Percentiles rank a stretch among this genome's conserved stretches.
Evolutionary conservation across 2,797 vertebrate species (phyloP).

Genomic region (Mormyrus proboscirostris): DNA sequence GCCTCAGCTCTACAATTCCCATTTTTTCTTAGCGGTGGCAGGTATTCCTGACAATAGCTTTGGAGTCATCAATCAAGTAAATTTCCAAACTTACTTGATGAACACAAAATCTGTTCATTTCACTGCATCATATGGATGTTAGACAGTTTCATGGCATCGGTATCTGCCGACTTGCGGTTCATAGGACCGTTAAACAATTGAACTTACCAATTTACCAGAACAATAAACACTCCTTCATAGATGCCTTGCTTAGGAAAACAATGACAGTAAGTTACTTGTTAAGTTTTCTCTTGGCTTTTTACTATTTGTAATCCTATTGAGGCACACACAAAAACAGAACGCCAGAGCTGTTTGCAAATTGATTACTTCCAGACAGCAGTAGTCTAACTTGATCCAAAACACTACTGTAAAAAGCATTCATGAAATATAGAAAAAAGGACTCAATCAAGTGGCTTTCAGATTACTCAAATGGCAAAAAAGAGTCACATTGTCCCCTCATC

Average conservation of each 20-base stretch:
- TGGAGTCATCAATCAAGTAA: slow-evolving; percentile 65
- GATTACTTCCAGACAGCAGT: background rate
- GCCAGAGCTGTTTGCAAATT: background rate
- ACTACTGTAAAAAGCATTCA: background rate
- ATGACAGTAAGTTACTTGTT: background rate
- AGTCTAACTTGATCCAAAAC: background rate
- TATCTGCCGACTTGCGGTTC: background rate
- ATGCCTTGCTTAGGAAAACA: background rate
- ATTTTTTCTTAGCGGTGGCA: slow-evolving; percentile 65
- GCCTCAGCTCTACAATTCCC: slow-evolving; percentile 52
- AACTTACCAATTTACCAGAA: background rate
- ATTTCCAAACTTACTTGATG: background rate
- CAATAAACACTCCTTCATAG: background rate
- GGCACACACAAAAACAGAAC: background rate
- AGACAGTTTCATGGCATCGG: background rate
- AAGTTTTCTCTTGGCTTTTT: background rate
- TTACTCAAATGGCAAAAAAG: background rate
- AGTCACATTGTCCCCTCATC: background rate
- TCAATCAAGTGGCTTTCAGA: background rate
- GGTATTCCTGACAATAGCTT: slow-evolving; percentile 61
- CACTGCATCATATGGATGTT: background rate
- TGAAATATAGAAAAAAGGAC: background rate
- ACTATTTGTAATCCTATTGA: background rate
- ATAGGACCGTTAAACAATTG: background rate
- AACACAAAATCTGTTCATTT: background rate